Evolutionary conservation across 2,888 invertebrate genomes (phyloP).

Genomic region (Pandemis heparana): DNA sequence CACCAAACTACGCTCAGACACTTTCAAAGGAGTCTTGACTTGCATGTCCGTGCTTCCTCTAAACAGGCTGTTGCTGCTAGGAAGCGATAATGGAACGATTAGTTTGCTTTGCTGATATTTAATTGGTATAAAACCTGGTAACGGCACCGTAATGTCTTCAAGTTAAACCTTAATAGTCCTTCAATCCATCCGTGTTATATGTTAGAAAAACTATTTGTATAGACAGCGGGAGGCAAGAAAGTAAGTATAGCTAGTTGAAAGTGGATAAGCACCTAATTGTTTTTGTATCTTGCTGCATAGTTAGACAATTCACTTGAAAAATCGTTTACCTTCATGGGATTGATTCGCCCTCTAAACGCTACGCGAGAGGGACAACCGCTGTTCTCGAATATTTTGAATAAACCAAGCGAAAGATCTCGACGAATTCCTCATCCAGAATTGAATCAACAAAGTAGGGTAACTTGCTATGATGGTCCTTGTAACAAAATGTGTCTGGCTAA

Average conservation of each 20-base stretch:
- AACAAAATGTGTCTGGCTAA: too few species aligned
- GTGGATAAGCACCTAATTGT: too few species aligned
- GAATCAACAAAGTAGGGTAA: too few species aligned
- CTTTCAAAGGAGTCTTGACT: conserved; percentile 96
- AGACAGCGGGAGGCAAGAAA: neutral
- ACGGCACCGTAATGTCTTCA: conserved; percentile 6
- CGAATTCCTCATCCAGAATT: too few species aligned
- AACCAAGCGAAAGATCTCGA: too few species aligned
- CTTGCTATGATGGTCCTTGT: too few species aligned
- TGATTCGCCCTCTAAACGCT: too few species aligned
- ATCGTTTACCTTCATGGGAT: too few species aligned
- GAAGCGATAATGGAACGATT: conserved; percentile 96
- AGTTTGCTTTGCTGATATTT: conserved; percentile 89
- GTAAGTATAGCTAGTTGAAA: neutral
- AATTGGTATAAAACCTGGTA: neutral
- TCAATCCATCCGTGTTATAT: neutral
- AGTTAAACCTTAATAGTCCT: neutral
- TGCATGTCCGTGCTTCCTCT: conserved; percentile 95
- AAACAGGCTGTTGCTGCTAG: conserved; percentile 95
- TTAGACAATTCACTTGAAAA: too few species aligned
- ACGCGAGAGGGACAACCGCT: too few species aligned
- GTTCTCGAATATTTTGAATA: too few species aligned
- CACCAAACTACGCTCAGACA: conserved; percentile 94
- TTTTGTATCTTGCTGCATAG: too few species aligned
- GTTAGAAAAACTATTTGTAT: neutral